phyloP scores from a whole-genome alignment of 2,888 invertebrate species.

The Agonopterix heracliana region DNA sequence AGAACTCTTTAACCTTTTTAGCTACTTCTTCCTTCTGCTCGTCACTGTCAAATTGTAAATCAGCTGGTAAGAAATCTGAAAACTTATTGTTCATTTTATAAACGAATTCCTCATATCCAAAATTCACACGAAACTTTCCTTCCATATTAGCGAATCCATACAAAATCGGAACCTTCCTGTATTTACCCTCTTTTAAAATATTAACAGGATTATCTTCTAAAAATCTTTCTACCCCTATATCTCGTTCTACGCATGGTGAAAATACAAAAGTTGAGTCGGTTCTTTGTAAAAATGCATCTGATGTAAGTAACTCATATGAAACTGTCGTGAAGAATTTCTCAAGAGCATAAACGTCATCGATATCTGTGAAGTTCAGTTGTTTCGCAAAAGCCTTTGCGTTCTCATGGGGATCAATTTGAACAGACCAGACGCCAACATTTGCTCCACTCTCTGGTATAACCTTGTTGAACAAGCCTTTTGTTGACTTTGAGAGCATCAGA shows the following conservation, averaged over 20 bases:
- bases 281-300: conserved; percentile 16
- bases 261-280: conserved; percentile 19
- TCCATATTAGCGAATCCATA: conserved; percentile 45
- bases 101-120: conserved; percentile 29
- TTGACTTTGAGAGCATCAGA: conserved; percentile 30
- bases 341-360: conserved; percentile 30
- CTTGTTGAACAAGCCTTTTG: conserved; percentile 35
- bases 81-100: conserved; percentile 40
- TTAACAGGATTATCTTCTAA: conserved; percentile 31
- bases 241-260: conserved; percentile 20
- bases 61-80: conserved; percentile 43
- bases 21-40: conserved; percentile 28
- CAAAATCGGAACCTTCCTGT: conserved; percentile 33
- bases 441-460: conserved; percentile 42
- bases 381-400: conserved; percentile 30
- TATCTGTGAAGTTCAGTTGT: conserved; percentile 22
- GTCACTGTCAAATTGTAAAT: conserved; percentile 29
- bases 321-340: conserved; percentile 37
- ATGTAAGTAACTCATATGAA: conserved; percentile 25
- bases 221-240: conserved; percentile 23
- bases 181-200: conserved; percentile 29
- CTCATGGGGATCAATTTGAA: conserved; percentile 33
- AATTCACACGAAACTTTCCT: conserved; percentile 27
- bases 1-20: conserved; percentile 28
- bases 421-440: conserved; percentile 24